Evolutionary conservation across 2,113 vertebrate species (phyloP).

Genomic region (Melanostigma gelatinosum): DNA sequence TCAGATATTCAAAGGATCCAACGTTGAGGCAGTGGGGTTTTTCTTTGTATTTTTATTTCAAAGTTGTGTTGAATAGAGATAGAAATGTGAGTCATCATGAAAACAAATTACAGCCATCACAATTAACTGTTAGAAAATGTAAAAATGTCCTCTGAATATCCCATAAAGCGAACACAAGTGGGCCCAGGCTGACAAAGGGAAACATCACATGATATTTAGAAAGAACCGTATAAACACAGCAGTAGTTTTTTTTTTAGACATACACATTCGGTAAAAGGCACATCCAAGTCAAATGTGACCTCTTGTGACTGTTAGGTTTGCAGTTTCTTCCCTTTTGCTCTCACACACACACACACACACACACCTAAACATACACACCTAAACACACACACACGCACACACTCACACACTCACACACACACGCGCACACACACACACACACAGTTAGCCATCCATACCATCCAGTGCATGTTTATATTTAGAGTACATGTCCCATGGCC

Average conservation of each 20-base stretch:
- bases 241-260: conserved; percentile 31
- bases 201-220: conserved; percentile 39
- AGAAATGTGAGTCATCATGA: conserved; percentile 65
- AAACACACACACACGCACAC: conserved; percentile 19
- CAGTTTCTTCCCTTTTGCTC: conserved; percentile 23
- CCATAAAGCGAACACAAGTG: conserved; percentile 23
- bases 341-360: background rate
- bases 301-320: conserved; percentile 33
- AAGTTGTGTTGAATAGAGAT: conserved; percentile 58
- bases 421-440: conserved; percentile 12
- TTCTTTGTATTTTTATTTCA: conserved; percentile 54
- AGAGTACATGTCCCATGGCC: conserved; percentile 28
- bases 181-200: conserved; percentile 30
- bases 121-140: conserved; percentile 53
- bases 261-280: conserved; percentile 74
- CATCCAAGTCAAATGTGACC: conserved; percentile 69
- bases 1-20: background rate
- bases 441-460: background rate
- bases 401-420: background rate
- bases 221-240: conserved; percentile 58
- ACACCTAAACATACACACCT: conserved; percentile 8
- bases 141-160: conserved; percentile 46
- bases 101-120: conserved; percentile 52
- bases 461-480: conserved; percentile 15
- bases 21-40: background rate